Conservation (phyloP, 2,797 vertebrate genomes). For the Falco naumanni region DNA sequence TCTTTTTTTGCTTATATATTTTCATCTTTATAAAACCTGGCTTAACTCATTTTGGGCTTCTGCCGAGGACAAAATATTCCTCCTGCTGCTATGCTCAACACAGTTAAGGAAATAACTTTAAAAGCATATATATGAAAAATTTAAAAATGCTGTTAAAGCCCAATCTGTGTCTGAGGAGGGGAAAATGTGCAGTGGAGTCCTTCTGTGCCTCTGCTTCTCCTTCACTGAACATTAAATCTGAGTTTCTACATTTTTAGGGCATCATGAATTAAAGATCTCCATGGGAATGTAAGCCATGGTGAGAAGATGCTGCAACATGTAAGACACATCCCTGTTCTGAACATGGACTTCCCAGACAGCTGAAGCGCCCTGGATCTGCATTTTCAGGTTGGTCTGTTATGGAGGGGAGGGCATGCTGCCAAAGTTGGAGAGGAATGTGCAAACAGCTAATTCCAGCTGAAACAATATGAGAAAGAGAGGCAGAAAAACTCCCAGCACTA, state of each 20-base stretch:
- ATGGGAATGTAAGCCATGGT: not conserved
- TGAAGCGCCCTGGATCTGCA: not conserved
- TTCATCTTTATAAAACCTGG: not conserved
- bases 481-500: not conserved
- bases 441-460: conserved; percentile 37
- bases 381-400: not conserved
- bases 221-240: not conserved
- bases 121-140: conserved; percentile 4
- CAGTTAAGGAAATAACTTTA: not conserved
- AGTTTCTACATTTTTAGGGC: conserved; percentile 28
- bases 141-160: not conserved
- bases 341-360: not conserved
- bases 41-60: not conserved
- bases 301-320: not conserved
- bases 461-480: conserved; percentile 11
- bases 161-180: not conserved
- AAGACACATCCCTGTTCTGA: not conserved
- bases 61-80: not conserved
- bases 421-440: conserved; percentile 13
- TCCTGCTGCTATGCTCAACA: not conserved
- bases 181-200: not conserved
- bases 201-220: not conserved
- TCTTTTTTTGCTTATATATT: not conserved
- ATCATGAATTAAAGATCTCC: conserved; percentile 54
- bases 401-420: conserved; percentile 25